phyloP scores from a whole-genome alignment of 2,113 vertebrate species.

The Pomatorhinus ruficollis region DNA sequence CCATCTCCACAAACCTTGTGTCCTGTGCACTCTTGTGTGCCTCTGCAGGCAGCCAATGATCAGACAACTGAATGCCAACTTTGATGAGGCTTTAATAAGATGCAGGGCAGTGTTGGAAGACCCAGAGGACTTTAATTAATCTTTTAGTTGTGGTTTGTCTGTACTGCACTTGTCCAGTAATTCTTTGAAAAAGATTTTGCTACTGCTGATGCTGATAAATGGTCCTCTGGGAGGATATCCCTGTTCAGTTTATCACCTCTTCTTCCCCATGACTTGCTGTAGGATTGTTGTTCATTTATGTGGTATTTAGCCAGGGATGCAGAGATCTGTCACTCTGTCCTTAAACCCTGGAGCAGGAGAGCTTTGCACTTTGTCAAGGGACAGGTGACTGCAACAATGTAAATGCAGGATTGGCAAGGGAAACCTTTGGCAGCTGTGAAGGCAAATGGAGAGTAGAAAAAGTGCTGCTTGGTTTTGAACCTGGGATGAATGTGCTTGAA shows the following conservation, averaged over 20 bases:
- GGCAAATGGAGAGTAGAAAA: background rate
- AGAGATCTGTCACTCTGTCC: background rate
- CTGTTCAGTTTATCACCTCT: background rate
- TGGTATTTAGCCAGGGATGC: background rate
- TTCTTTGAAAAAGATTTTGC: background rate
- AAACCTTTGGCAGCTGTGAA: background rate
- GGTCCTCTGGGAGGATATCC: background rate
- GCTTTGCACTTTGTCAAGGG: background rate
- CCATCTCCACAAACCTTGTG: background rate
- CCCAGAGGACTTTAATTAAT: conserved; percentile 27
- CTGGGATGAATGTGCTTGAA: background rate
- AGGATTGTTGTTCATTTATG: background rate
- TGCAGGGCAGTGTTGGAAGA: background rate
- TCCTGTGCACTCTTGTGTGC: background rate
- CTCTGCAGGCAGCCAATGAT: background rate
- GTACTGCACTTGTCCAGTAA: background rate
- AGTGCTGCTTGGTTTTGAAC: background rate
- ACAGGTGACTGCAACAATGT: background rate
- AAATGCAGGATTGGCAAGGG: background rate
- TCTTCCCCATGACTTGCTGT: background rate
- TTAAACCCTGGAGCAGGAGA: background rate
- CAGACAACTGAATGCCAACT: background rate
- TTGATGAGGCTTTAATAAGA: background rate
- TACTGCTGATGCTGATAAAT: conserved; percentile 24
- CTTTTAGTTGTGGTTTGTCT: conserved; percentile 30